Evolutionary conservation across 1,140 invertebrate species (phyloP).

Genomic region (Nasonia giraulti): DNA sequence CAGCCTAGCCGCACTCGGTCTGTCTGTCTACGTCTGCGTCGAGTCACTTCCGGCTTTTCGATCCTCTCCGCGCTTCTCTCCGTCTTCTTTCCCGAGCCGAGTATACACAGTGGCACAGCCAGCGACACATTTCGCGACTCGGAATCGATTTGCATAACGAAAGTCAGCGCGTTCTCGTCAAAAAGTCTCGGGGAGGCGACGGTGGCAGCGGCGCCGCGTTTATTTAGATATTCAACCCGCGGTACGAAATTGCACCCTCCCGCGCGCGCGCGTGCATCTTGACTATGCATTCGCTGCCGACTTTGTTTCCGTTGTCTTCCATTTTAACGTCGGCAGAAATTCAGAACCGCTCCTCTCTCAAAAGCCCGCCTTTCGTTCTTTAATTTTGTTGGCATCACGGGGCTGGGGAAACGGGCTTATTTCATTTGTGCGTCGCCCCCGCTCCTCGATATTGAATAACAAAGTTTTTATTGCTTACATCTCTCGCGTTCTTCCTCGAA

Average conservation of each 20-base stretch:
- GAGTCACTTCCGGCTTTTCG: constrained; percentile 49
- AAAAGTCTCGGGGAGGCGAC: not conserved
- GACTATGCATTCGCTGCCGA: constrained; percentile 3
- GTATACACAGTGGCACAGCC: not conserved
- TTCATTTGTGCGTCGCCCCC: constrained; percentile 12
- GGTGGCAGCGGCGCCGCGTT: not conserved
- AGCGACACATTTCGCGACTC: not conserved
- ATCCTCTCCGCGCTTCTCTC: not conserved
- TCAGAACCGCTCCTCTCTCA: not conserved
- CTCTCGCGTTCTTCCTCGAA: not conserved
- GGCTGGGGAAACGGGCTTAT: not conserved
- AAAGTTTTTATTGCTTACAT: constrained; percentile 34
- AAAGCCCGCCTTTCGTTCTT: constrained; percentile 19
- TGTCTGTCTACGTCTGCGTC: constrained; percentile 8
- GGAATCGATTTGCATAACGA: constrained; percentile 47
- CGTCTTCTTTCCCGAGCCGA: not conserved
- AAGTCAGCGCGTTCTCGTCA: constrained; percentile 35
- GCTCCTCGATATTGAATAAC: constrained; percentile 23
- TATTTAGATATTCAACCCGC: constrained; percentile 29
- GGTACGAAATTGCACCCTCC: not conserved
- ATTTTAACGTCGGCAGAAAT: not conserved
- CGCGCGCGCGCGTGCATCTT: not conserved
- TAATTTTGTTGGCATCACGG: constrained; percentile 7
- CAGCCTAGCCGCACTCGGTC: not conserved
- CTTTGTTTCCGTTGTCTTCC: constrained; percentile 8